Base-by-base conservation (phyloP, 2,113 vertebrate species). In the Lepus americanus region DNA sequence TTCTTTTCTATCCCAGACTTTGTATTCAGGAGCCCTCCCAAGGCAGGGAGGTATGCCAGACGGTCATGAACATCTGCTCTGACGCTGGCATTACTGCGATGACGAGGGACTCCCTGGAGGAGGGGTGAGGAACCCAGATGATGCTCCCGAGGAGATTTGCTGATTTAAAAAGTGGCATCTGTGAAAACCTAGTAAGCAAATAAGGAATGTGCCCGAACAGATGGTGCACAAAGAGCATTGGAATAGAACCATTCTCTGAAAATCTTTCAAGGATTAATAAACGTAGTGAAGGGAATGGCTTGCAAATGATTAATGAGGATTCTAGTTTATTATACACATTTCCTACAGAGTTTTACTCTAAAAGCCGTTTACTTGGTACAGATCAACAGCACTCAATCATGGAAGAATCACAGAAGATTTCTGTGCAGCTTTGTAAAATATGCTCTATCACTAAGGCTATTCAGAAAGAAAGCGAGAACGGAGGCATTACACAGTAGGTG, bases 261-360 rank as follows among this genome's bases (percentile, higher is more conserved):
- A 95, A 88, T 55, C 85, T 90, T 94, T 95, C 72, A 92, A 94
- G 87, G 95, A 91, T 95, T 96, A 96, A 90, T 94, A 81, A 94
- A 78, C 23, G 44, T 63, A 59, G 51, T 49, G 11, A 93, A 67
- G 36, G 69, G 51, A 95, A 94, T 36, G 73, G 51, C 92, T 70
- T 91, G 64, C 33, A 85, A 89, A 61, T 81, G 86, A 95, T 67
- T 81, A 77, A 92, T 96, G 51, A 77, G 25, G 63, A 92, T 33
- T 79, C 49, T 16, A 29, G 94, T 80, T 85, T 67, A 66, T 73
- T 92, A 78, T 84, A 82, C 51, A 96, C 66, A 79, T 91, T 77
- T 63, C 19, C 27, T 81, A 4, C 25, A 7, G 22, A 53, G 39
- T 69, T 92, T 92, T 85, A 61, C n/a, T 63, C n/a, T 74, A 61